These are phyloP conservation scores for Gambusia holbrooki DNA, from an alignment of 2,113 vertebrate genomes.

Conservation along the genomic window DNA sequence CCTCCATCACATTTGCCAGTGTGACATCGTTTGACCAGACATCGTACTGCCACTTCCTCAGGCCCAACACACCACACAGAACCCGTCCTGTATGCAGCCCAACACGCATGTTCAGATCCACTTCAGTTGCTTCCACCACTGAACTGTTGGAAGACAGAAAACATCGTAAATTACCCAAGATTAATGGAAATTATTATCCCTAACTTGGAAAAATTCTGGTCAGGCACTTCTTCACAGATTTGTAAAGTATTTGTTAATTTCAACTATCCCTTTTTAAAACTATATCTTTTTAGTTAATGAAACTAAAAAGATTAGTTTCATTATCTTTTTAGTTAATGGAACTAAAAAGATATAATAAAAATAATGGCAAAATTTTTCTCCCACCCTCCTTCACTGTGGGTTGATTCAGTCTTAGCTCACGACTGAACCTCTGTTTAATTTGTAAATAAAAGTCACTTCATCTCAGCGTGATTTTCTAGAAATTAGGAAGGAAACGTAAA, in stretches of 20 bases:
- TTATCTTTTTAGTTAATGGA: too few relatives aligned
- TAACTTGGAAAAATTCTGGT: not conserved
- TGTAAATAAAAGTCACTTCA: too few relatives aligned
- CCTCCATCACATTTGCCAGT: conserved; percentile 98
- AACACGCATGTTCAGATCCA: conserved; percentile 98
- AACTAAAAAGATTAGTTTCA: too few relatives aligned
- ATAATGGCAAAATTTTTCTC: too few relatives aligned
- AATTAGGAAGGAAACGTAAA: too few relatives aligned
- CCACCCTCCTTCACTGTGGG: too few relatives aligned
- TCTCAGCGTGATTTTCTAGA: too few relatives aligned
- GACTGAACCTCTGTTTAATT: too few relatives aligned
- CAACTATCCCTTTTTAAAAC: too few relatives aligned
- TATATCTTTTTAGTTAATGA: too few relatives aligned
- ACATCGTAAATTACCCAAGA: not conserved
- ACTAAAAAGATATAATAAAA: too few relatives aligned
- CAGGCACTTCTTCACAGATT: not conserved
- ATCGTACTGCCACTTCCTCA: conserved; percentile 98
- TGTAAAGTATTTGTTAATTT: not conserved
- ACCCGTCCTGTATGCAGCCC: conserved; percentile 96
- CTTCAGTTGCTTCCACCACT: conserved; percentile 97
- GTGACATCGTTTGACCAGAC: conserved; percentile 99
- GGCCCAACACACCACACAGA: conserved; percentile 94
- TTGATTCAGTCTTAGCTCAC: too few relatives aligned
- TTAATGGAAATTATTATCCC: not conserved
- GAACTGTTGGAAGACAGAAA: conserved; percentile 80